phyloP scores from a whole-genome alignment of 2,797 vertebrate species.

The Xenops minutus region DNA sequence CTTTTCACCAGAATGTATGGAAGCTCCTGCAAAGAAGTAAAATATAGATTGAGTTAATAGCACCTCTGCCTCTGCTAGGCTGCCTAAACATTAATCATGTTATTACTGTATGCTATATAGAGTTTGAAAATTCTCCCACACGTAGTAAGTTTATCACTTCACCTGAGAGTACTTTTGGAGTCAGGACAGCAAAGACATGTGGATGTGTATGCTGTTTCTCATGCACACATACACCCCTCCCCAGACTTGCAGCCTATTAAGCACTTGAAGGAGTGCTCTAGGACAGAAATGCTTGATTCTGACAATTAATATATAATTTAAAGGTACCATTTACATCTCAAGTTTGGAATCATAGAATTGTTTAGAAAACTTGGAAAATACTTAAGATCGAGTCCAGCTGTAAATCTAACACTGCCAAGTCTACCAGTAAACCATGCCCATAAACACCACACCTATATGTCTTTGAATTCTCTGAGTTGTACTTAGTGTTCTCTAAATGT shows the following conservation, averaged over 20 bases:
- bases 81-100: neutral
- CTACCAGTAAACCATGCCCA: neutral
- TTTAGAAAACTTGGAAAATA: neutral
- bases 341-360: neutral
- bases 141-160: neutral
- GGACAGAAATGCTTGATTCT: neutral
- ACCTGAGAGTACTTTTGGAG: neutral
- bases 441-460: neutral
- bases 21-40: neutral
- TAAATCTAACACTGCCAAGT: neutral
- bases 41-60: neutral
- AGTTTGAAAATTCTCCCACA: neutral
- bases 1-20: neutral
- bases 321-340: neutral
- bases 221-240: too few species aligned
- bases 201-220: neutral
- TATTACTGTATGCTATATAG: neutral
- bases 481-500: neutral
- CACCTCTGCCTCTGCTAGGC: neutral
- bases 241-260: neutral
- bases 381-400: neutral
- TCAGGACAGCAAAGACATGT: neutral
- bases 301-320: neutral
- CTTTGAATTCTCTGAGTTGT: neutral
- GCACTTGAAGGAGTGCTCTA: neutral